Percentiles rank a stretch among this genome's conserved stretches.
phyloP scores from a whole-genome alignment of 2,888 invertebrate species.

The Synergus gifuensis region DNA sequence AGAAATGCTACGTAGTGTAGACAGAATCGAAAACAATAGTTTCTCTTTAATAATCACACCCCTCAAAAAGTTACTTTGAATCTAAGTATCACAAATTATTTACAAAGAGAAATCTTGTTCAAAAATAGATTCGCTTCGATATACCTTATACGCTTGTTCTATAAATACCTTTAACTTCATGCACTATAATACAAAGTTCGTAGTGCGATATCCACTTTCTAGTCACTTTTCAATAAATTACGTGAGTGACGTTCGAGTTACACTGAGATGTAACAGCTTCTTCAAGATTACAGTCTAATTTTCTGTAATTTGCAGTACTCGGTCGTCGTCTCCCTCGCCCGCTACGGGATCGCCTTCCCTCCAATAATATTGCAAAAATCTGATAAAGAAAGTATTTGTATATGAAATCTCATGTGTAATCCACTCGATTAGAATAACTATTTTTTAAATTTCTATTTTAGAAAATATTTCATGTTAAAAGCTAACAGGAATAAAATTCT shows the following conservation, averaged over 20 bases:
- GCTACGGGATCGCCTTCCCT: conserved; percentile 80
- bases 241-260: conserved; percentile 79
- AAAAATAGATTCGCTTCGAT: conserved; percentile 20
- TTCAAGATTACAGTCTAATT: conserved; percentile 84
- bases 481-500: no score
- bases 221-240: conserved; percentile 78
- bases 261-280: conserved; percentile 83
- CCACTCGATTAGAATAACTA: no score
- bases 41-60: background rate
- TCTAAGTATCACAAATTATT: conserved; percentile 33
- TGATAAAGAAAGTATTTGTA: conserved; percentile 63
- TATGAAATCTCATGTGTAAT: background rate
- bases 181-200: background rate
- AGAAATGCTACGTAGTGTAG: background rate
- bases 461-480: no score
- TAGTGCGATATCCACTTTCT: background rate
- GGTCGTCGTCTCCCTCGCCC: conserved; percentile 79
- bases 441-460: no score
- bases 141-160: background rate
- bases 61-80: background rate
- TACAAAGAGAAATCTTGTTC: conserved; percentile 6
- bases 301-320: conserved; percentile 83
- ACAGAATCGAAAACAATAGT: background rate
- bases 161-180: conserved; percentile 16
- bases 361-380: conserved; percentile 83